Percentiles rank a stretch among this genome's conserved stretches.
Conservation (phyloP, 2,797 vertebrate genomes). For the Esox masquinongy region DNA sequence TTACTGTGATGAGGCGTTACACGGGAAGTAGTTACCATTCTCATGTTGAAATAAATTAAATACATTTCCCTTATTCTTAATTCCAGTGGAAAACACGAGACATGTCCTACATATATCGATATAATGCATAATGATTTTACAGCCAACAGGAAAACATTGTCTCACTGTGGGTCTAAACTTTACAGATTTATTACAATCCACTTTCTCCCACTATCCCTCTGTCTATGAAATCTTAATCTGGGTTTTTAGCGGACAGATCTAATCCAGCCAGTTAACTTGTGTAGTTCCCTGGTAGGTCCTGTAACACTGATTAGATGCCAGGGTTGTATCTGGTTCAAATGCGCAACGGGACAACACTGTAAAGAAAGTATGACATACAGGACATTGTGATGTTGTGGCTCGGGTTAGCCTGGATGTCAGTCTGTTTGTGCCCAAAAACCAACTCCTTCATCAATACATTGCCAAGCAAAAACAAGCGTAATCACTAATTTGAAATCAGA, state of each 20-base stretch:
- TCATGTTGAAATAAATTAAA: conserved; percentile 42
- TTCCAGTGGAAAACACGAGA: conserved; percentile 2
- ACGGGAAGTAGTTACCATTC: conserved; percentile 31
- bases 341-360: not conserved
- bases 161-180: not conserved
- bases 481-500: not conserved
- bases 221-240: conserved; percentile 59
- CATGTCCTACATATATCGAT: not conserved
- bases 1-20: conserved; percentile 32
- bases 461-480: not conserved
- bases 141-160: not conserved
- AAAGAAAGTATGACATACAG: not conserved
- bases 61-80: conserved; percentile 17
- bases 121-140: not conserved
- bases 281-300: not conserved
- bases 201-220: conserved; percentile 52
- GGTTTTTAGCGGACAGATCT: conserved; percentile 48
- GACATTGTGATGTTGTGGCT: not conserved
- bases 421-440: not conserved
- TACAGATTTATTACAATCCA: conserved; percentile 56
- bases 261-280: conserved; percentile 41
- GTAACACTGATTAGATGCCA: conserved; percentile 32
- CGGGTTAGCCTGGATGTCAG: not conserved
- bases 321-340: not conserved
- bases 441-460: not conserved